Evolutionary conservation across 2,113 vertebrate species (phyloP), one percentile per base, ranked within the genome.

Genomic region (Bombycilla garrulus): DNA sequence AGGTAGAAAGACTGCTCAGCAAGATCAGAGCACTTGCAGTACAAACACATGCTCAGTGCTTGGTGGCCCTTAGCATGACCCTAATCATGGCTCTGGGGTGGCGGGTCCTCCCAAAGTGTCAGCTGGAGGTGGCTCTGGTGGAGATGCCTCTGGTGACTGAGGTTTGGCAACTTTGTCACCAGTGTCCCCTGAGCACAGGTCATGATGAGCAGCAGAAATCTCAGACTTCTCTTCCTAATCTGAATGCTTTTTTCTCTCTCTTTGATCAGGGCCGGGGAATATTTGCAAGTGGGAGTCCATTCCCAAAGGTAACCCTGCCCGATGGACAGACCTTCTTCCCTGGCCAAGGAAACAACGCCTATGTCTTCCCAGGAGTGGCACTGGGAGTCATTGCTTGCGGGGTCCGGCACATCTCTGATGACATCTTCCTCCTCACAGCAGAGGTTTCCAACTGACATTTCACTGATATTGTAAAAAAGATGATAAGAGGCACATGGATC

Each of bases 281-380:
- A 96, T 99, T 99, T 92, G 99, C 99, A 36, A 99, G 99, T 8
- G 99, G 99, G 72, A 99, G 99, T 94, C 99, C 99, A 1, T 99
- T 99, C 80, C 77, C 98, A 50, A 99, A 98, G 60, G 99, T 99
- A 24, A 99, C 98, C 14, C 98, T 99, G 90, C 93, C 98, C 33
- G 98, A 97, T 3, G 99, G 99, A 56, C 98, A 98, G 93, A 98
- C 98, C 87, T 99, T 99, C 98, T 98, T 98, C 96, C 99, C 99
- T 4, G 99, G 99, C 16, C 99, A 99, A 95, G 99, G 99, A 77
- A 99, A 99, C 98, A 99, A 99, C 0, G 98, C 99, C 72, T 99
- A 99, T 2, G 98, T 99, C 71, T 99, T 99, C 91, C 99, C 99
- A 1, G 99, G 99, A 44, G 98, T 99, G 31, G 99, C 99, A 9